A percentile compares a stretch with the other conserved stretches of the same genome.
Conservation (phyloP, 2,113 vertebrate genomes). For the Candoia aspera region DNA sequence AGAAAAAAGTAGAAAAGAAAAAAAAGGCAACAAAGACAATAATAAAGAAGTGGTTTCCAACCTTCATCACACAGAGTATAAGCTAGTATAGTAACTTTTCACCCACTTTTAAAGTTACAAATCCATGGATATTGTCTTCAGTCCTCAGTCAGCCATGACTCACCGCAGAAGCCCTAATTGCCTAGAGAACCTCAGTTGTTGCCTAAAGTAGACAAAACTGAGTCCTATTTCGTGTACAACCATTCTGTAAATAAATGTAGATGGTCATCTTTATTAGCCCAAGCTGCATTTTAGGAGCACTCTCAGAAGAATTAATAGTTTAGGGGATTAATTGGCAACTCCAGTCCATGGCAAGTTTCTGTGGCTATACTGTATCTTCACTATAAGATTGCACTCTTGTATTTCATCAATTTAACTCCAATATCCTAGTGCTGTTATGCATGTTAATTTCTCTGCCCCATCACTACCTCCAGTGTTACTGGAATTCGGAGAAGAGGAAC, state of each 20-base stretch:
- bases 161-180: not conserved
- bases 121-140: no score
- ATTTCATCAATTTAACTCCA: not conserved
- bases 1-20: no score
- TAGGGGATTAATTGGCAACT: not conserved
- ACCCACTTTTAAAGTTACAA: no score
- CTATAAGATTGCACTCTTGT: not conserved
- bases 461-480: not conserved
- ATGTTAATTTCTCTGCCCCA: not conserved
- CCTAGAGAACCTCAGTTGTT: not conserved
- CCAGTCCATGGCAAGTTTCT: not conserved
- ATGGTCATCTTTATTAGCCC: not conserved
- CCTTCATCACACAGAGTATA: no score
- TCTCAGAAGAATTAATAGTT: not conserved
- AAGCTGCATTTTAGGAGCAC: not conserved
- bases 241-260: not conserved
- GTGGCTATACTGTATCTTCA: not conserved
- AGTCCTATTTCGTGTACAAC: not conserved
- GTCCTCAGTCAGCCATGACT: not conserved
- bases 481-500: not conserved
- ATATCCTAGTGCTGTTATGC: not conserved
- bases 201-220: not conserved
- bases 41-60: no score
- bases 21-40: no score
- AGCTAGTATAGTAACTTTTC: no score